Evolutionary conservation across 2,888 invertebrate genomes (phyloP).

Genomic region (Cremastinae sp.): DNA sequence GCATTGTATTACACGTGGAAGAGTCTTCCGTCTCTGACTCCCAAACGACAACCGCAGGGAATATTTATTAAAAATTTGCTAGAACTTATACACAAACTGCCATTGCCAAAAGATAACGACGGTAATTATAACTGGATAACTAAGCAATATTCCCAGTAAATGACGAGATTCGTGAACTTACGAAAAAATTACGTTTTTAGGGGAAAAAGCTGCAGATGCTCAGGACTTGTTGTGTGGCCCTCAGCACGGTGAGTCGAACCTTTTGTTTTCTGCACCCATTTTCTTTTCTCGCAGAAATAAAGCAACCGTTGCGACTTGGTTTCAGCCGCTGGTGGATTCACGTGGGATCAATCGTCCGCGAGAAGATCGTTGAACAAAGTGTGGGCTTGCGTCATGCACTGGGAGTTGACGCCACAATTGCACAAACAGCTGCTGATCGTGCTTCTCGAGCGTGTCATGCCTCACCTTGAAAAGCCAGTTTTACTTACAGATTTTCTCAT

Average conservation of each 20-base stretch:
- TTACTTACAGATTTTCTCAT: slow-evolving; percentile 95
- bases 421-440: slow-evolving; percentile 91
- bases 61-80: slow-evolving; percentile 85
- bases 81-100: slow-evolving; percentile 83
- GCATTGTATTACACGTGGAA: slow-evolving; percentile 88
- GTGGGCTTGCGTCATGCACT: slow-evolving; percentile 89
- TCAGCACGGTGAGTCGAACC: slow-evolving; percentile 68
- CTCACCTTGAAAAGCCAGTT: slow-evolving; percentile 90
- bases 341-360: slow-evolving; percentile 83
- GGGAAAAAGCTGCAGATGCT: slow-evolving; percentile 65
- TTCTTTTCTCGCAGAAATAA: too few relatives aligned
- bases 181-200: slow-evolving; percentile 61
- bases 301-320: too few relatives aligned
- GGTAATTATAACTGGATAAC: slow-evolving; percentile 72
- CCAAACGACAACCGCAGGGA: slow-evolving; percentile 82
- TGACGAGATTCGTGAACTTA: not conserved
- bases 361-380: slow-evolving; percentile 86
- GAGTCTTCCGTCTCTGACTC: slow-evolving; percentile 83
- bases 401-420: slow-evolving; percentile 85
- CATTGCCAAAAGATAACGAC: slow-evolving; percentile 81
- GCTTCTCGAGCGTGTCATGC: slow-evolving; percentile 91
- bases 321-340: slow-evolving; percentile 79
- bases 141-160: not conserved
- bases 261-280: not conserved
- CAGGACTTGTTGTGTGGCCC: slow-evolving; percentile 73